Base-by-base conservation (phyloP, 1,140 invertebrate genomes). In the Belonocnema kinseyi region DNA sequence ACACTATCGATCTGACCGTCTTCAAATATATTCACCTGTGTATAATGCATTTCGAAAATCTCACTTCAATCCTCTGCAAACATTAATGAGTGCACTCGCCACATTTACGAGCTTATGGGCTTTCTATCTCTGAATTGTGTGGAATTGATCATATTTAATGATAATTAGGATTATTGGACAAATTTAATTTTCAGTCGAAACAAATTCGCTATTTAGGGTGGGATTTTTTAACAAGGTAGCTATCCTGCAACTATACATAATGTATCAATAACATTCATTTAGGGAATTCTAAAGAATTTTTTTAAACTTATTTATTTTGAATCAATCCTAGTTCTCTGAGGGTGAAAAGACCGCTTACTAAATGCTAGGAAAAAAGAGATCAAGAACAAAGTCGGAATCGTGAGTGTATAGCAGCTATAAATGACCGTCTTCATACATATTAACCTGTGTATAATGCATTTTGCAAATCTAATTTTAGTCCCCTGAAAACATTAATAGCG, bases 381-480 rank as follows among this genome's bases (percentile, higher is more conserved):
- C 40, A 4, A 16, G 58, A 66, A 33, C 26, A 66, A 66, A 66
- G 58, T 26, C 33, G 5, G 26, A 66, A 33, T 66, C 58, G 58
- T 66, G 58, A 66, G 40, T 66, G 58, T 66, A 26, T 40, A 33
- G 21, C 58, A 40, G 58, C 58, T 66, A 66, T 66, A 66, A 66
- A 40, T 66, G 58, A n/a, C n/a, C n/a, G n/a, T n/a, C n/a, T n/a
- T n/a, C n/a, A n/a, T n/a, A n/a, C n/a, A n/a, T n/a, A n/a, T n/a
- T n/a, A n/a, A n/a, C n/a, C n/a, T n/a, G n/a, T n/a, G n/a, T n/a
- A n/a, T n/a, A n/a, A n/a, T n/a, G n/a, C n/a, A n/a, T n/a, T n/a
- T n/a, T n/a, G n/a, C n/a, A n/a, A n/a, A n/a, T n/a, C n/a, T n/a
- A n/a, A n/a, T n/a, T n/a, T n/a, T n/a, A n/a, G n/a, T n/a, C n/a